These are phyloP conservation scores for Arion vulgaris DNA, from an alignment of 1,140 invertebrate species.

Conservation along the genomic window DNA sequence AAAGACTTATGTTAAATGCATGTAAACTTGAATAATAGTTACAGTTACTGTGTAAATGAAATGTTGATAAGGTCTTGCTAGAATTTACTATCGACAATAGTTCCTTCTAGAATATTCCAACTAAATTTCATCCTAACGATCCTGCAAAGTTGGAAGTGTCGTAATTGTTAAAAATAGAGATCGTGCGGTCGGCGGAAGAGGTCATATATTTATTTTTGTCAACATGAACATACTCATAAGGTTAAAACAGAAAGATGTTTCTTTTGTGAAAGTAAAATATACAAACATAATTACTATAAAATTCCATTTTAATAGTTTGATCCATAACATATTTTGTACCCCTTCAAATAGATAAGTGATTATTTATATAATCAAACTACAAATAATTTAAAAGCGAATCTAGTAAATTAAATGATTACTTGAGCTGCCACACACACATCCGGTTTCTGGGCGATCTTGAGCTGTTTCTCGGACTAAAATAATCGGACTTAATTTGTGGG, in stretches of 20 bases:
- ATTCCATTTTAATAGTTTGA: neutral
- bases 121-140: constrained; percentile 46
- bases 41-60: too few relatives aligned
- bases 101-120: constrained; percentile 31
- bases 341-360: neutral
- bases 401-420: too few relatives aligned
- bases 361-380: neutral
- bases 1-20: too few relatives aligned
- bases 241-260: too few relatives aligned
- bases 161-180: constrained; percentile 45
- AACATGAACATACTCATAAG: neutral
- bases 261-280: constrained; percentile 5
- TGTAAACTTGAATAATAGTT: too few relatives aligned
- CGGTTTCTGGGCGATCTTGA: neutral
- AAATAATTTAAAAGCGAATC: too few relatives aligned
- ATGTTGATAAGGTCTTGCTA: neutral
- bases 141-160: constrained; percentile 62
- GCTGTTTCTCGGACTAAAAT: neutral
- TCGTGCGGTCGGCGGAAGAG: constrained; percentile 44
- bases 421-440: neutral
- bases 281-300: neutral
- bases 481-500: too few relatives aligned
- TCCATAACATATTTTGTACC: neutral
- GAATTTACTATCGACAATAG: neutral
- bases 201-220: constrained; percentile 35